Evolutionary conservation across 1,140 invertebrate genomes (phyloP), one percentile per base, ranked within the genome.

Genomic region (Zaprionus vittiger): DNA sequence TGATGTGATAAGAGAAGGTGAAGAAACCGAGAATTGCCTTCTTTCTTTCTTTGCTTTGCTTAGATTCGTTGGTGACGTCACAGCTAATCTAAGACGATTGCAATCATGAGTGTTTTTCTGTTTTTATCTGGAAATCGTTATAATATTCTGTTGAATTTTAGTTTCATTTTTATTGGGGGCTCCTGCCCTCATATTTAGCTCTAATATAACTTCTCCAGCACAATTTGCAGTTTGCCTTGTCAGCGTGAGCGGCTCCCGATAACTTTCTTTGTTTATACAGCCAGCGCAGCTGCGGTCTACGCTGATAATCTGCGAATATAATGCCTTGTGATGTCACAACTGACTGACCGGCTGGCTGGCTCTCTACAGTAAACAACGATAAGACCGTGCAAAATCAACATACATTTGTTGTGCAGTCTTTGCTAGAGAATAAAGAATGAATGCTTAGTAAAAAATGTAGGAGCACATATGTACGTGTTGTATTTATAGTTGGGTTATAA

Each of bases 21-120:
- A 76, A 72, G 55, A 64, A 65, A 76, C 68, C 37, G 62, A 72
- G 9, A 56, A 31, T 55, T 57, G 41, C 1, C 17, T 49, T 49
- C 11, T 49, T 12, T 20, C 44, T 20, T 49, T 49, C 9, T 11
- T 22, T 7, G 0, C 4, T 20, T 52, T 49, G 15, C 15, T 44
- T 47, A 7, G 41, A 20, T 22, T 52, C 20, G 17, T 24, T 52
- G 20, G 4, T 52, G 47, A 24, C 47, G 47, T 52, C 47, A 52
- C 47, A 12, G 4, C 47, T 6, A 5, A 24, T 14, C 20, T 22
- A 17, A 7, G 0, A 0, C 4, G 20, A 47, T 47, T 47, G 7
- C 6, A 47, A 17, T 11, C 2, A 17, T 47, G n/a, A 9, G 41
- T 7, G 41, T 17, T 17, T 17, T 38, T 38, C n/a, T 9, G 20